Evolutionary conservation across 2,797 vertebrate species (phyloP).

Genomic region (Tarsius wallacei): DNA sequence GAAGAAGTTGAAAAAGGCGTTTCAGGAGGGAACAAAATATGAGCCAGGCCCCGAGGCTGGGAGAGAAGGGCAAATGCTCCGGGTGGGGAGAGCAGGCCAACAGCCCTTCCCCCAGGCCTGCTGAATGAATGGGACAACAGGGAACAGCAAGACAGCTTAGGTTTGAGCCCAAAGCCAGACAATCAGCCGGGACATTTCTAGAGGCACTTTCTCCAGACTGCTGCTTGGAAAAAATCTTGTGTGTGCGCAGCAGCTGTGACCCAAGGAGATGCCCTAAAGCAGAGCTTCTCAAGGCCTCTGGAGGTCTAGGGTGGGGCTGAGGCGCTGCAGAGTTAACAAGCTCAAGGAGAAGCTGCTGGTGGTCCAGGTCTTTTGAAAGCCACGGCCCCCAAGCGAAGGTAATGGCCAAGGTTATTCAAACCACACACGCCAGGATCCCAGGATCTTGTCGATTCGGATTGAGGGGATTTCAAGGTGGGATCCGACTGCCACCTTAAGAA

Average conservation of each 20-base stretch:
- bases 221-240: background rate
- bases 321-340: background rate
- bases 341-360: background rate
- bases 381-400: background rate
- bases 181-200: background rate
- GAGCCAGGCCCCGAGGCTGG: background rate
- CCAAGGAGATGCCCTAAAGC: background rate
- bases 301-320: background rate
- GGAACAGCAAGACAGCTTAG: background rate
- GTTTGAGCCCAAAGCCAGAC: background rate
- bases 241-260: background rate
- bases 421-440: background rate
- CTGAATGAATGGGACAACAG: background rate
- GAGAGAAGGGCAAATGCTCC: too few species aligned
- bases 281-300: background rate
- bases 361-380: constrained; percentile 27
- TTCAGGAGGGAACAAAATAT: background rate
- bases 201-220: constrained; percentile 32
- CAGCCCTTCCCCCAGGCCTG: background rate
- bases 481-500: background rate
- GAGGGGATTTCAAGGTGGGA: background rate
- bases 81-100: too few species aligned
- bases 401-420: background rate
- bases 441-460: background rate
- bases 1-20: background rate